phyloP scores from a whole-genome alignment of 2,888 invertebrate species.

The Ernsta delagoae region DNA sequence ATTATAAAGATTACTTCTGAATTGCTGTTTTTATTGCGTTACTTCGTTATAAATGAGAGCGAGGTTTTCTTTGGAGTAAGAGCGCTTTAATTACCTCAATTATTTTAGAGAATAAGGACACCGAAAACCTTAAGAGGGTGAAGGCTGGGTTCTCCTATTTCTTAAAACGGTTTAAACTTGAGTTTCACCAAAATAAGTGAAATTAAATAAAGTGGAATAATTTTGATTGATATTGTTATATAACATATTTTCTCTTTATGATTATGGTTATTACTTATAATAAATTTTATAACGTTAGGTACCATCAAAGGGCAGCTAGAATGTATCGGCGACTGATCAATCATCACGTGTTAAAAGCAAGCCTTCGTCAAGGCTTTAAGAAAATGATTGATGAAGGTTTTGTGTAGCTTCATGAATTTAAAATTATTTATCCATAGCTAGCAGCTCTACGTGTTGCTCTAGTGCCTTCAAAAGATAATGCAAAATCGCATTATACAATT shows the following conservation, averaged over 20 bases:
- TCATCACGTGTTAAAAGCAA: constrained; percentile 26
- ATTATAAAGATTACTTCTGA: constrained; percentile 21
- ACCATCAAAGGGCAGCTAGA: neutral
- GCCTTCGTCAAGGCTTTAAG: constrained; percentile 16
- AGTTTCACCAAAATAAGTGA: neutral
- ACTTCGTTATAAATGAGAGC: constrained; percentile 5
- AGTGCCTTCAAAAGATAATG: constrained; percentile 4
- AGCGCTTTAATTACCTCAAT: constrained; percentile 4
- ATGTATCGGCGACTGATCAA: constrained; percentile 7
- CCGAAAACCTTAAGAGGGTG: neutral
- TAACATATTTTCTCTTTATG: too few relatives aligned
- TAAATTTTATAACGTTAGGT: too few relatives aligned
- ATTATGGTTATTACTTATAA: too few relatives aligned
- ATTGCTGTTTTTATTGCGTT: constrained; percentile 13
- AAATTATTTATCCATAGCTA: constrained; percentile 29
- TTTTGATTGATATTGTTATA: too few relatives aligned
- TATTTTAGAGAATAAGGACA: constrained; percentile 4
- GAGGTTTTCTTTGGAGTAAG: constrained; percentile 6
- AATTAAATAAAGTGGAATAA: neutral
- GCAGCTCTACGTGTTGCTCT: constrained; percentile 11
- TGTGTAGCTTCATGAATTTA: constrained; percentile 26
- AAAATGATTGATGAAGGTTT: constrained; percentile 29
- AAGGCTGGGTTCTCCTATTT: neutral
- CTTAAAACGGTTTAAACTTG: neutral
- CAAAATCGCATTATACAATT: neutral